Conservation (phyloP, 2,888 invertebrate species). For the Ormia ochracea region DNA sequence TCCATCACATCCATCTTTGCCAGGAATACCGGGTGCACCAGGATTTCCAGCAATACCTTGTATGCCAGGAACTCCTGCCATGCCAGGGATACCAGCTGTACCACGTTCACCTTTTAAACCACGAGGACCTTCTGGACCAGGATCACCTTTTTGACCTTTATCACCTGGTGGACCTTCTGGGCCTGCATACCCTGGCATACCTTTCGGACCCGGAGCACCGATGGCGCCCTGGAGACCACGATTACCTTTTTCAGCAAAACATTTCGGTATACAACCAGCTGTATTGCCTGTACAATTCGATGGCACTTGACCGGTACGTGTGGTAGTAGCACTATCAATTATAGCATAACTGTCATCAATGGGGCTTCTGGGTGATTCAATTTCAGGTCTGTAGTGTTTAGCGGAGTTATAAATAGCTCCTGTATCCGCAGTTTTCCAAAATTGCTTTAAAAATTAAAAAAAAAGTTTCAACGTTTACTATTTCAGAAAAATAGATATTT, state of each 20-base stretch:
- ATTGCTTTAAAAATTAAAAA: constrained; percentile 70
- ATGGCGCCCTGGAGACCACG: constrained; percentile 85
- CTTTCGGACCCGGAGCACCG: constrained; percentile 85
- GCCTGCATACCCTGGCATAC: constrained; percentile 88
- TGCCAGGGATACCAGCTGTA: constrained; percentile 91
- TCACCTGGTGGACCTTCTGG: constrained; percentile 90
- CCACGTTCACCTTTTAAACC: constrained; percentile 92
- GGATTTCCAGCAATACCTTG: constrained; percentile 74
- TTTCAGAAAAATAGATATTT: background rate
- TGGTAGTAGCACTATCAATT: constrained; percentile 71
- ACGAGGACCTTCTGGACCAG: constrained; percentile 87
- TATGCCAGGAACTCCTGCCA: constrained; percentile 82
- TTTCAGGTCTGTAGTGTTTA: constrained; percentile 68
- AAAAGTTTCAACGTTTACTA: background rate
- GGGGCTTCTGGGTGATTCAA: constrained; percentile 66
- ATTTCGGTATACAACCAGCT: constrained; percentile 88
- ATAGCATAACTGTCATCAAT: constrained; percentile 74
- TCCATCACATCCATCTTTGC: constrained; percentile 96
- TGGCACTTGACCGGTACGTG: constrained; percentile 75
- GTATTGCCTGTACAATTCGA: constrained; percentile 81
- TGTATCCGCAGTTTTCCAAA: constrained; percentile 74
- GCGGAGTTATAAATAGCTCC: constrained; percentile 72
- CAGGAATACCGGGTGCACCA: constrained; percentile 88
- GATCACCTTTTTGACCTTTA: constrained; percentile 92
- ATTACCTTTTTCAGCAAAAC: constrained; percentile 91